Evolutionary conservation across 2,888 invertebrate genomes (phyloP), one percentile per base, ranked within the genome.

Genomic region (Andricus quercusramuli): DNA sequence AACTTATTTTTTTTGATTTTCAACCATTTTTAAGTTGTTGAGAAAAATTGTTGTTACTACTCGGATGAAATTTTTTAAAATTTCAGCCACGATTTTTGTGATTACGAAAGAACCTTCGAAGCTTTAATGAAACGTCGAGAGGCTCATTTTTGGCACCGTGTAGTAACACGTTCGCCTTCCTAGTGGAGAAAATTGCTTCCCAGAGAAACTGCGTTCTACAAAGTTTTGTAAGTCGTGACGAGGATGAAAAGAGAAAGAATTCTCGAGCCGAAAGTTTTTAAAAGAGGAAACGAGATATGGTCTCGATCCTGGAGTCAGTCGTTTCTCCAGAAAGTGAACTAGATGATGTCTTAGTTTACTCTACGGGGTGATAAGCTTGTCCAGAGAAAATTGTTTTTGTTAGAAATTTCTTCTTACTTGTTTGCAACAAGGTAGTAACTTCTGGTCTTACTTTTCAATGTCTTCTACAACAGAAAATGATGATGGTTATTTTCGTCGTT

Each of bases 131-230:
- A 70, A 70, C 32, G 51, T 70, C 51, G 70, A 70, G 51, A 29
- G 51, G 47, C 70, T 79, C 59, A 79, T 79, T 79, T 79, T 79
- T 70, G 79, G 79, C 44, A 62, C 47, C 59, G 70, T 70, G 70
- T 79, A 79, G 70, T 70, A 70, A 70, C 51, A 70, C 70, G 70
- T 70, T 51, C 29, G 70, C 29, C n/a, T 20, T 44, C 25, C 29
- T 64, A 44, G 59, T 64, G 41, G 32, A 62, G 64, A 74, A 79
- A 79, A 79, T 79, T 79, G 79, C 70, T 79, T 79, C 59, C 70
- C 62, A 47, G 44, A 51, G 70, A 70, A 70, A 51, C 47, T 70
- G 29, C 70, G 70, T 70, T 51, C 70, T 51, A 70, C 47, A 47
- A 79, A 79, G 62, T 79, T 79, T 47, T 44, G 47, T 22, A 47